Base-by-base conservation (phyloP, 2,113 vertebrate genomes). In the Pycnonotus jocosus region DNA sequence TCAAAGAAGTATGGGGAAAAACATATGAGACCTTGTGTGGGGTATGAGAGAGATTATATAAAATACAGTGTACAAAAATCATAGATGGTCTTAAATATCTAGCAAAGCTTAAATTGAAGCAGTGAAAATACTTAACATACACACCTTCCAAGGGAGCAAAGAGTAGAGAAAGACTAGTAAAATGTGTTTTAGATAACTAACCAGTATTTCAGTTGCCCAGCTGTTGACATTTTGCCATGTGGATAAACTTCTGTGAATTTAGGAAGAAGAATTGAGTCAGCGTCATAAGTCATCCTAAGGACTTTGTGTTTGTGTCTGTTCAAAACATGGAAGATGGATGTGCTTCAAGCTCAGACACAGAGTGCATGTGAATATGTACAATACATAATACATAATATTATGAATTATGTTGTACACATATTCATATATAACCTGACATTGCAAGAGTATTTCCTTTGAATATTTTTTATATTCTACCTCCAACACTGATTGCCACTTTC, bases 261-360 rank as follows among this genome's bases (percentile, higher is more conserved):
- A 80, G 28, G 12, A 65, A 58, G 6, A 42, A 15, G 8, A 31
- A 85, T 84, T 42, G 66, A 73, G 24, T 17, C 20, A 60, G 2
- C 0, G 3, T 50, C 0, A 0, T 64, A 27, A 77, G 15, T 25
- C 25, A 66, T 57, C 21, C 15, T 33, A 61, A 61, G 6, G 33
- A 78, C 15, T 77, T 76, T 33, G 2, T 16, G 40, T 61, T 54
- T 78, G 3, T 54, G 25, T 72, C 27, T 77, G 47, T n/a, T 83
- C 15, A 47, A 78, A 77, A 50, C 8, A 5, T 16, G 15, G 15
- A 60, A 56, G 20, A 40, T 28, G 5, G 38, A 38, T 40, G 13
- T 70, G 20, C 27, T 74, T 74, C 35, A 78, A 78, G 23, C 9
- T 58, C 37, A 78, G 35, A 47, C 17, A 68, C 9, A 70, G 23